A percentile compares a stretch with the other conserved stretches of the same genome.
These are phyloP conservation scores for Rhinolophus ferrumequinum DNA, from an alignment of 2,113 vertebrate genomes.

Conservation along the genomic window DNA sequence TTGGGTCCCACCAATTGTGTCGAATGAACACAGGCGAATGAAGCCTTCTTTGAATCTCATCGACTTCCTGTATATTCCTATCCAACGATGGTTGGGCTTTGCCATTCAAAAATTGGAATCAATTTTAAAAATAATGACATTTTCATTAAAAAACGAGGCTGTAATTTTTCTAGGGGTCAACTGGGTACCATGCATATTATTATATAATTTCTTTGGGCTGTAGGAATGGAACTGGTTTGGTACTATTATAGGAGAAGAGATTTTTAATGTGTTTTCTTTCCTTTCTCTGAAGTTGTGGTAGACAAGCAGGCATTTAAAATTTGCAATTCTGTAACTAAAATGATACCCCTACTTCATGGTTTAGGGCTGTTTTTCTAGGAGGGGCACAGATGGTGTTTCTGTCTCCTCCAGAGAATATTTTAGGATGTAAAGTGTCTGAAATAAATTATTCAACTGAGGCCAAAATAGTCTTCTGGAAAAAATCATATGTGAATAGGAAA, in stretches of 20 bases:
- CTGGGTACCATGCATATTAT: neutral
- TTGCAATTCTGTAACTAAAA: neutral
- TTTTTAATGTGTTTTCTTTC: neutral
- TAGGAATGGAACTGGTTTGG: neutral
- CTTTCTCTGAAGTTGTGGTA: neutral
- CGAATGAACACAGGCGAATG: neutral
- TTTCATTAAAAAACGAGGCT: neutral
- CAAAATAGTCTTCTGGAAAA: conserved; percentile 61
- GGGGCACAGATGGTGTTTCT: conserved; percentile 34
- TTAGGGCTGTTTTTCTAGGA: conserved; percentile 38
- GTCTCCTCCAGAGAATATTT: conserved; percentile 59
- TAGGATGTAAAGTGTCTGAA: conserved; percentile 56
- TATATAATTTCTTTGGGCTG: neutral
- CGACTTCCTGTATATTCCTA: neutral
- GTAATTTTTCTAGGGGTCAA: neutral
- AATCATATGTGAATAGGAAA: conserved; percentile 46
- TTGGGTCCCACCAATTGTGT: neutral
- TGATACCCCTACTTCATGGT: neutral
- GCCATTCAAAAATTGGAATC: neutral
- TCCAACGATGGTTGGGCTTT: neutral
- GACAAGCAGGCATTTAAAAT: neutral
- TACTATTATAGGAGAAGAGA: neutral
- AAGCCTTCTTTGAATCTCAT: neutral
- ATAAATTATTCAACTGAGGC: conserved; percentile 57
- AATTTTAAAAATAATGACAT: neutral